Conservation (phyloP, 2,113 vertebrate species). For the Bujurquina vittata region DNA sequence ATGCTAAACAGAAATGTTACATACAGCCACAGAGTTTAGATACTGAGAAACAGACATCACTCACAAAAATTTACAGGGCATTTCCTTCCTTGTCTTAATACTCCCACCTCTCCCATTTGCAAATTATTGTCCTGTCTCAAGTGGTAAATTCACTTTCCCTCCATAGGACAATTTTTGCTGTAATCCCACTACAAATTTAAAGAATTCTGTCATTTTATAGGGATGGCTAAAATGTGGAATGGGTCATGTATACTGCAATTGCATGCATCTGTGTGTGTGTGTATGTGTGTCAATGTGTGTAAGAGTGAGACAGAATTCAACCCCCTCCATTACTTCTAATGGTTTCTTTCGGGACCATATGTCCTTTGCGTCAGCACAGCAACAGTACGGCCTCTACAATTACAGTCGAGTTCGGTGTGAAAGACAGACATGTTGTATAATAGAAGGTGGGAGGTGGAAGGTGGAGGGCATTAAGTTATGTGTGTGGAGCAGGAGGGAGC, state of each 20-base stretch:
- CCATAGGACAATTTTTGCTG: constrained; percentile 24
- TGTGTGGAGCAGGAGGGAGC: constrained; percentile 4
- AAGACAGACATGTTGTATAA: constrained; percentile 67
- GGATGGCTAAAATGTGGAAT: constrained; percentile 14
- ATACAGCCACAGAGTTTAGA: constrained; percentile 7
- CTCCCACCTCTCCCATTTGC: constrained; percentile 39
- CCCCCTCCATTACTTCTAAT: constrained; percentile 44
- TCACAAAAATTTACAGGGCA: constrained; percentile 33
- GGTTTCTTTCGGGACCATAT: constrained; percentile 66
- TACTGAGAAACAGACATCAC: constrained; percentile 22
- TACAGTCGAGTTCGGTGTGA: constrained; percentile 60
- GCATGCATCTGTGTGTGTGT: constrained; percentile 9
- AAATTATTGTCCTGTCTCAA: constrained; percentile 55
- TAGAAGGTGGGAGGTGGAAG: constrained; percentile 47
- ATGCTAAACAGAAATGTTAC: not conserved
- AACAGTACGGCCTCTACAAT: constrained; percentile 61
- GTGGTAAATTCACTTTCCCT: constrained; percentile 57
- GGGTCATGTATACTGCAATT: not conserved
- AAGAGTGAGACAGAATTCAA: constrained; percentile 15
- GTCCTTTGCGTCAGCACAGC: constrained; percentile 66
- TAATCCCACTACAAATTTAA: constrained; percentile 49
- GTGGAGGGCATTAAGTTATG: constrained; percentile 47
- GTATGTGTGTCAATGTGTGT: constrained; percentile 11
- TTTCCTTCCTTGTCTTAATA: constrained; percentile 47
- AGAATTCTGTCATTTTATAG: constrained; percentile 57